Percentiles rank a stretch among this genome's conserved stretches.
These are phyloP conservation scores for Nasonovia ribisnigri DNA, from an alignment of 2,888 invertebrate genomes.

Conservation along the genomic window DNA sequence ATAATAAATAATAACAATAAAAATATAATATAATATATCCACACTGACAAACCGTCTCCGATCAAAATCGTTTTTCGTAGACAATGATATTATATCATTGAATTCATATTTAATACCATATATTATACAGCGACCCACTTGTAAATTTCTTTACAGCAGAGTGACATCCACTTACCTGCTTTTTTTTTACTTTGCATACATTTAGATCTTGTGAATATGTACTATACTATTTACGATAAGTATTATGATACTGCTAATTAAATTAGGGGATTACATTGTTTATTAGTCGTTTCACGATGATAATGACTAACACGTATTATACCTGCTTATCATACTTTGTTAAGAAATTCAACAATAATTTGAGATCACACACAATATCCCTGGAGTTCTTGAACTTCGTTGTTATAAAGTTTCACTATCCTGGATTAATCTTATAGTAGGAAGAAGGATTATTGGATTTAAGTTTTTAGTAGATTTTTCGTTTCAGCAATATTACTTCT, in stretches of 20 bases:
- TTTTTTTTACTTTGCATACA: not conserved
- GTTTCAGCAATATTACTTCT: not conserved
- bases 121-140: too few species aligned
- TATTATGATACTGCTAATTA: not conserved
- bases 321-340: slow-evolving; percentile 36
- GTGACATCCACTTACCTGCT: too few species aligned
- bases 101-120: too few species aligned
- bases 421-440: not conserved
- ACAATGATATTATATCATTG: too few species aligned
- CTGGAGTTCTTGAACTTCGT: slow-evolving; percentile 10
- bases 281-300: not conserved
- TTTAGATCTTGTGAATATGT: not conserved
- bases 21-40: too few species aligned
- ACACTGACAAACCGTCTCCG: too few species aligned
- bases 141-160: too few species aligned
- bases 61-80: too few species aligned
- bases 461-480: slow-evolving; percentile 35
- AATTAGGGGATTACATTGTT: slow-evolving; percentile 6
- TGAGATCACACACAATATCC: not conserved
- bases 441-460: slow-evolving; percentile 35
- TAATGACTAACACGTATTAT: not conserved
- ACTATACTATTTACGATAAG: not conserved
- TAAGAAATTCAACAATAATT: slow-evolving; percentile 9
- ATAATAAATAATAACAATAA: too few species aligned
- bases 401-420: slow-evolving; percentile 9